Conservation (phyloP, 1,140 invertebrate genomes). For the Potamilus streckersoni region DNA sequence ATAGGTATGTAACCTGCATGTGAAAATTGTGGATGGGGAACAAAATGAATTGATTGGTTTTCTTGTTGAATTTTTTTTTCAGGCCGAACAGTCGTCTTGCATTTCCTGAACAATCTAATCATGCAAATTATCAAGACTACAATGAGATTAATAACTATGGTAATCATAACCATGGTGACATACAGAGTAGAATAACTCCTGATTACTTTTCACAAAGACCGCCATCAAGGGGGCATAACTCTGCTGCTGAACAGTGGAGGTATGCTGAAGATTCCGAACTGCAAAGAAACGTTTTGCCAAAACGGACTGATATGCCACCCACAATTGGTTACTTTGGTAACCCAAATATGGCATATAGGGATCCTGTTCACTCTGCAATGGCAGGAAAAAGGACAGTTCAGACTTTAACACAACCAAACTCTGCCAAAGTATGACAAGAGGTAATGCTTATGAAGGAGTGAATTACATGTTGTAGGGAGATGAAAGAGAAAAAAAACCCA, state of each 20-base stretch:
- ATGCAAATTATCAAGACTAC: conserved; percentile 28
- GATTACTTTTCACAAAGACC: conserved; percentile 8
- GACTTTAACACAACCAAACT: conserved; percentile 28
- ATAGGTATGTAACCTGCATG: too few relatives aligned
- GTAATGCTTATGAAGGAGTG: too few relatives aligned
- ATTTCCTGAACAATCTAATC: background rate
- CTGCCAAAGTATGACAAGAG: conserved; percentile 26
- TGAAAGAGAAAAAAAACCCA: too few relatives aligned
- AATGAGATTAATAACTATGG: conserved; percentile 7
- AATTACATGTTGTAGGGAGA: too few relatives aligned
- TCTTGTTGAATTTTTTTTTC: conserved; percentile 6
- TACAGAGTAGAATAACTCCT: too few relatives aligned
- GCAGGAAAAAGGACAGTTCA: conserved; percentile 32
- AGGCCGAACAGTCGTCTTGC: conserved; percentile 28
- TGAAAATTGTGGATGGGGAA: too few relatives aligned
- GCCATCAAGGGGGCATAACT: conserved; percentile 14
- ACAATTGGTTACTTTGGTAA: conserved; percentile 25
- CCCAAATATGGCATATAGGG: conserved; percentile 22
- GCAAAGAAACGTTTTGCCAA: conserved; percentile 9
- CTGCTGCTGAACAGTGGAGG: conserved; percentile 2
- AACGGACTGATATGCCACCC: conserved; percentile 22
- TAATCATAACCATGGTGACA: conserved; percentile 16
- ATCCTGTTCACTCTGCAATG: conserved; percentile 26
- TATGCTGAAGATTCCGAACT: conserved; percentile 15
- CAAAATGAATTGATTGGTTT: too few relatives aligned